Evolutionary conservation across 2,797 vertebrate genomes (phyloP).

Genomic region (Tinamus major): DNA sequence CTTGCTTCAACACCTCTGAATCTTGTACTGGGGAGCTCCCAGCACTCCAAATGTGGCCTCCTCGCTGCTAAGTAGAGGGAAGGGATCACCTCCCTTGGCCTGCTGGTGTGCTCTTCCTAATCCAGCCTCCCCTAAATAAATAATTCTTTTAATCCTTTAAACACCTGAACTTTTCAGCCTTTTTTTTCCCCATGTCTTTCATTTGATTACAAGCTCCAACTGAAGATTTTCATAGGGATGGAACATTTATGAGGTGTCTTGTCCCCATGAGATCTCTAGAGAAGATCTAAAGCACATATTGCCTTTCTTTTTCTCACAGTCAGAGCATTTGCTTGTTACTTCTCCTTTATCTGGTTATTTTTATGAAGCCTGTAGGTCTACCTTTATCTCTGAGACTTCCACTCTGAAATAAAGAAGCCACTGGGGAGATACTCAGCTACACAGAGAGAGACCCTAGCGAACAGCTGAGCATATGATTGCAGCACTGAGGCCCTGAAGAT

Average conservation of each 20-base stretch:
- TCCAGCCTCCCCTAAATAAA: not conserved
- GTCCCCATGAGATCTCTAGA: not conserved
- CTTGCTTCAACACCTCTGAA: not conserved
- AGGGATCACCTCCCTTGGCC: not conserved
- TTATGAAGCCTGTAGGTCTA: not conserved
- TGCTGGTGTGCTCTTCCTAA: not conserved
- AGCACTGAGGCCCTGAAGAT: not conserved
- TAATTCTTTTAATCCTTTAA: conserved; percentile 10
- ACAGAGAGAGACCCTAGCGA: not conserved
- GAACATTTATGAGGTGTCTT: not conserved
- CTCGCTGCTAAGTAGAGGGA: not conserved
- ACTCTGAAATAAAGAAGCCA: not conserved
- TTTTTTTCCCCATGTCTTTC: not conserved
- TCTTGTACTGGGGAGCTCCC: not conserved
- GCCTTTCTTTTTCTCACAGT: not conserved
- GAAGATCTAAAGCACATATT: not conserved
- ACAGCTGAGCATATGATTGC: not conserved
- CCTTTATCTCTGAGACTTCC: not conserved
- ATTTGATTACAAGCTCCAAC: not conserved
- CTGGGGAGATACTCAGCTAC: not conserved
- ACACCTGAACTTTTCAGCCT: not conserved
- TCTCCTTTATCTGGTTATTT: not conserved
- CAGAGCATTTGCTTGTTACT: not conserved
- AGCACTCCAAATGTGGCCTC: not conserved
- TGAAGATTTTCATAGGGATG: not conserved